phyloP scores from a whole-genome alignment of 2,888 invertebrate genomes.

The Melinaea menophilus region DNA sequence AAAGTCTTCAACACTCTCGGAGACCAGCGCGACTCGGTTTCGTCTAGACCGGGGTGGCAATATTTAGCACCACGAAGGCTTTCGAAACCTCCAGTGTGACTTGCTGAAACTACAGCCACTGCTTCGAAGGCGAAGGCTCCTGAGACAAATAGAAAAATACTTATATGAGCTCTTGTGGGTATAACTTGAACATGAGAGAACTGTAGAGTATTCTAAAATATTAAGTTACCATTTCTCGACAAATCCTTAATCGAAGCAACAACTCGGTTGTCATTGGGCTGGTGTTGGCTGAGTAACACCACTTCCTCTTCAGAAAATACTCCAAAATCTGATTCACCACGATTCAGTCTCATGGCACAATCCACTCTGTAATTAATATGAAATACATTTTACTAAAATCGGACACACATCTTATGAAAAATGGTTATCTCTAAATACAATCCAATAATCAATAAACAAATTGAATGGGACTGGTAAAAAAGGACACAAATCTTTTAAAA shows the following conservation, averaged over 20 bases:
- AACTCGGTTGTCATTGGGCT: constrained; percentile 61
- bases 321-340: constrained; percentile 77
- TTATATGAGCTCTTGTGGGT: not conserved
- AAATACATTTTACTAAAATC: too few relatives aligned
- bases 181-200: not conserved
- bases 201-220: not conserved
- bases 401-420: too few relatives aligned
- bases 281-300: constrained; percentile 68
- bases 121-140: constrained; percentile 77
- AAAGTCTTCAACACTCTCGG: constrained; percentile 79
- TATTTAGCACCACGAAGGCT: constrained; percentile 73
- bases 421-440: too few relatives aligned
- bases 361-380: constrained; percentile 66
- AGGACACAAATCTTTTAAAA: too few relatives aligned
- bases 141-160: constrained; percentile 36
- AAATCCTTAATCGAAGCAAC: constrained; percentile 67
- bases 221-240: constrained; percentile 51
- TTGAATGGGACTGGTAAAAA: too few relatives aligned
- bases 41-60: constrained; percentile 82
- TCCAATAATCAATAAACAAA: too few relatives aligned
- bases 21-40: constrained; percentile 75
- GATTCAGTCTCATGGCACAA: constrained; percentile 76
- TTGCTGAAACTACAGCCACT: constrained; percentile 76
- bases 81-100: constrained; percentile 64
- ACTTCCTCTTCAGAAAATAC: constrained; percentile 80